phyloP scores from a whole-genome alignment of 2,797 vertebrate genomes.

The Ammospiza maritima region DNA sequence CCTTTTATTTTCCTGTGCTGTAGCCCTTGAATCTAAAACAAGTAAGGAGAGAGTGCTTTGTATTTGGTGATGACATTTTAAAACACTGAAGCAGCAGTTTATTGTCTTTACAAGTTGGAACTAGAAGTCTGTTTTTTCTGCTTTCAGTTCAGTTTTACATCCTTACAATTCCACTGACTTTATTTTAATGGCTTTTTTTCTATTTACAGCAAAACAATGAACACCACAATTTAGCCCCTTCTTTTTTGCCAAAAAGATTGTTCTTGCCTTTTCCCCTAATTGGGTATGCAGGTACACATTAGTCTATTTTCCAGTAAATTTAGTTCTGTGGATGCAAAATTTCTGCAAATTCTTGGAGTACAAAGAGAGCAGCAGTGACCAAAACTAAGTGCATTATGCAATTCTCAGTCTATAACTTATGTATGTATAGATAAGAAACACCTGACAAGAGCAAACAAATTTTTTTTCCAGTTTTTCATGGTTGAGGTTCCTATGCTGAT shows the following conservation, averaged over 20 bases:
- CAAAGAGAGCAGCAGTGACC: background rate
- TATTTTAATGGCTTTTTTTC: background rate
- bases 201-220: background rate
- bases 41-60: background rate
- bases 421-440: background rate
- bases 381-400: background rate
- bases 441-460: background rate
- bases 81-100: background rate
- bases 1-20: background rate
- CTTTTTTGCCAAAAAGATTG: background rate
- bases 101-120: background rate
- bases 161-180: background rate
- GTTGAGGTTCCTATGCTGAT: background rate
- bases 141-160: background rate
- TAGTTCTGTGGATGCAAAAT: background rate
- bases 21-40: background rate
- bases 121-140: background rate
- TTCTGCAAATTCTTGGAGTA: background rate
- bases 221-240: background rate
- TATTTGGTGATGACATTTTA: conserved; percentile 3
- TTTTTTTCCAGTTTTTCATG: background rate
- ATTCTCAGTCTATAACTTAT: background rate
- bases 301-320: background rate
- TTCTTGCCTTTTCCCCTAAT: background rate
- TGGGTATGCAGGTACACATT: background rate